Evolutionary conservation across 2,113 vertebrate genomes (phyloP), one percentile per base, ranked within the genome.

Genomic region (Psittacula cyanocephala): DNA sequence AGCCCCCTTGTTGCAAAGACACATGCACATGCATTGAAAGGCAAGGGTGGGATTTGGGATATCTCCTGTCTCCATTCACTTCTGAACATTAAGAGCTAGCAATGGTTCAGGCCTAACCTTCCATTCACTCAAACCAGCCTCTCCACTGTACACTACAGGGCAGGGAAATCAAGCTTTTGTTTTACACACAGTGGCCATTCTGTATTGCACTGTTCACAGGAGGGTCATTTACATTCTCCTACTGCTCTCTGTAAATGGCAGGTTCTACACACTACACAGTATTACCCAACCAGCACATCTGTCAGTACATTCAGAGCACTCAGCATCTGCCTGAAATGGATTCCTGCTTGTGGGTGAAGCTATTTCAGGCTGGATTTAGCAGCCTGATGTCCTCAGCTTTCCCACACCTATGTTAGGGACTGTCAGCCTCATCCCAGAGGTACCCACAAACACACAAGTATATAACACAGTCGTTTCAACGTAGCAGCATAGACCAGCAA

Each of bases 401-500:
- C 70, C 93, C 87, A 77, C 41, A 8, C 3, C 52, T 7, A 4
- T 1, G 7, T 4, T 8, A 23, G 0, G 11, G 28, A 7, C 55
- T 7, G 9, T 7, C 89, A 82, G 86, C 65, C 91, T 70, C 22
- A 3, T 13, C 7, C 74, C 91, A 89, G 87, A 68, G 67, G 2
- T 25, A 25, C n/a, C 89, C 93, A 85, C 41, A 13, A 27, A 68
- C 87, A 89, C 63, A 4, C 44, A 52, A 37, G 23, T 41, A 57
- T 3, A 4, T 2, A 77, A 81, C 53, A 88, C 55, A 60, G 60
- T 55, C 31, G 2, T 86, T 94, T 80, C 72, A 52, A 92, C 55
- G 24, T 20, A 93, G 95, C 95, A 97, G 95, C 95, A 93, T 91
- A 95, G 91, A 93, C 35, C 93, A 96, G 91, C 83, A 27, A 83